Conservation (phyloP, 1,140 invertebrate species). For the Streblospio benedicti region DNA sequence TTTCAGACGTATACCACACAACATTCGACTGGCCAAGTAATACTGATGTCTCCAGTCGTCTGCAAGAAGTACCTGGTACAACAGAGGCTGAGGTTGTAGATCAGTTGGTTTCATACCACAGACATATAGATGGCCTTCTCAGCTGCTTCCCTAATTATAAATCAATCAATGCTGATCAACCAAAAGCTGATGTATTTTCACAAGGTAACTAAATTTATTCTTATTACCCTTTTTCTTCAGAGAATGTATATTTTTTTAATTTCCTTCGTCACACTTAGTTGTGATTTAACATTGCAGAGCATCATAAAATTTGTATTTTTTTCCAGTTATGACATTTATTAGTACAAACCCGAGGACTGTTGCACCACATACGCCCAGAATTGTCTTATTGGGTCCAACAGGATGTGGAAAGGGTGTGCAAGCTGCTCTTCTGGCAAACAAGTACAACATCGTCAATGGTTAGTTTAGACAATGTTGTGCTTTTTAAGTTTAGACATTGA, state of each 20-base stretch:
- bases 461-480: slow-evolving; percentile 11
- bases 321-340: slow-evolving; percentile 38
- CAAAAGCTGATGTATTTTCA: slow-evolving; percentile 45
- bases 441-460: slow-evolving; percentile 47
- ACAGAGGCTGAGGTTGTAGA: slow-evolving; percentile 38
- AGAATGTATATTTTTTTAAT: not conserved
- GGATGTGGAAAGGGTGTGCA: slow-evolving; percentile 44
- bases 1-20: slow-evolving; percentile 45
- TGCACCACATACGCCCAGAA: slow-evolving; percentile 42
- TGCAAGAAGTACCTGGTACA: slow-evolving; percentile 34
- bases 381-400: slow-evolving; percentile 44
- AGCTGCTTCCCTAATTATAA: slow-evolving; percentile 33
- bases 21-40: slow-evolving; percentile 44
- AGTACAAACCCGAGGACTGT: slow-evolving; percentile 33
- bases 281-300: not conserved
- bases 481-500: not conserved
- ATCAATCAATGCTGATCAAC: slow-evolving; percentile 46
- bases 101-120: slow-evolving; percentile 36
- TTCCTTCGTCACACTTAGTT: not conserved
- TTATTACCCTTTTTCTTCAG: not conserved
- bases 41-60: slow-evolving; percentile 30
- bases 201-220: slow-evolving; percentile 31
- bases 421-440: slow-evolving; percentile 41
- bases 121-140: slow-evolving; percentile 37
- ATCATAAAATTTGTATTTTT: slow-evolving; percentile 5